Percentiles rank a stretch among this genome's conserved stretches.
phyloP scores from a whole-genome alignment of 2,888 invertebrate genomes.

The Atethmia centrago region DNA sequence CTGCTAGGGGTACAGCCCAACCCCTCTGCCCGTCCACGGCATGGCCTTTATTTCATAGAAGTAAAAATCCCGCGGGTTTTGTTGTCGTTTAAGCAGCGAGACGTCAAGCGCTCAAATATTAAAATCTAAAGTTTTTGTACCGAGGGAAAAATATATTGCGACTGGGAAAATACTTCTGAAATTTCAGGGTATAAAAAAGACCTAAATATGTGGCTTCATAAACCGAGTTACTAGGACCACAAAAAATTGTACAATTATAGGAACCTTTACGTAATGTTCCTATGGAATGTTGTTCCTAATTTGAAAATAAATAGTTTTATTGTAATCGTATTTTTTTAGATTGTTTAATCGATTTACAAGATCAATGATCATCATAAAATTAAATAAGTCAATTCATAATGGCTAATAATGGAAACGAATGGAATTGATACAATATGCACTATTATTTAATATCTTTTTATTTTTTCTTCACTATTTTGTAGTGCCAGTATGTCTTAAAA shows the following conservation, averaged over 20 bases:
- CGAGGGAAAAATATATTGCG: too few relatives aligned
- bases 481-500: conserved; percentile 16
- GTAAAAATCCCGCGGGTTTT: background rate
- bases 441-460: background rate
- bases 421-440: conserved; percentile 12
- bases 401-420: background rate
- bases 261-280: conserved; percentile 48
- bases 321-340: conserved; percentile 18
- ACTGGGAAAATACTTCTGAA: background rate
- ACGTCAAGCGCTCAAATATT: conserved; percentile 11
- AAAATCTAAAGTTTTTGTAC: conserved; percentile 3
- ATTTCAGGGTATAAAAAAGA: background rate
- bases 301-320: conserved; percentile 1
- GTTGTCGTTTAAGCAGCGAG: background rate
- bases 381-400: conserved; percentile 18
- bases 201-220: background rate
- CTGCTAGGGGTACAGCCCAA: too few relatives aligned
- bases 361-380: conserved; percentile 26
- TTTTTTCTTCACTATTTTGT: conserved; percentile 15
- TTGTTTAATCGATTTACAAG: conserved; percentile 43
- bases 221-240: conserved; percentile 7
- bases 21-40: background rate
- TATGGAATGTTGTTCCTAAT: conserved; percentile 61
- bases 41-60: background rate
- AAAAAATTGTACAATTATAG: conserved; percentile 11